phyloP scores from a whole-genome alignment of 2,888 invertebrate genomes.

The Parelbella ahira region DNA sequence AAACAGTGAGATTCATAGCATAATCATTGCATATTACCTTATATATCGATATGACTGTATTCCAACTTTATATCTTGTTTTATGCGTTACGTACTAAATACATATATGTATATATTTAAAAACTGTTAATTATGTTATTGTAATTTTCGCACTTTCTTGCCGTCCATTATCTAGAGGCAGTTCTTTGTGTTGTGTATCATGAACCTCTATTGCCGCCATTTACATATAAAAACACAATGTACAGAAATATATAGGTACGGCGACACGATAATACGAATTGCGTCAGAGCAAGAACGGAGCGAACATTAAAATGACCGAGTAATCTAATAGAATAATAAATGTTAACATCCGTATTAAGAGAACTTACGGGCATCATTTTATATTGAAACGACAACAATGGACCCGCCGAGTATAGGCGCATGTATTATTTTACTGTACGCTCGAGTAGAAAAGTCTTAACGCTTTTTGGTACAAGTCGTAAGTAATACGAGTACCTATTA shows the following conservation, averaged over 20 bases:
- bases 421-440: constrained; percentile 67
- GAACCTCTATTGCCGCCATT: neutral
- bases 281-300: constrained; percentile 26
- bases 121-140: too few relatives aligned
- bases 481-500: too few relatives aligned
- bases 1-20: constrained; percentile 3
- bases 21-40: too few relatives aligned
- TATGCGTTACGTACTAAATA: too few relatives aligned
- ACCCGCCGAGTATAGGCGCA: constrained; percentile 55
- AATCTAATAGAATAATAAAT: constrained; percentile 74
- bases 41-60: too few relatives aligned
- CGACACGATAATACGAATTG: constrained; percentile 14
- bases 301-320: constrained; percentile 43
- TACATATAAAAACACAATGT: neutral
- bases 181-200: too few relatives aligned
- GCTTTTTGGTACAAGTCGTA: too few relatives aligned
- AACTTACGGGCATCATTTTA: constrained; percentile 64
- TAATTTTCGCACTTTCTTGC: too few relatives aligned
- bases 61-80: too few relatives aligned
- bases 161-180: too few relatives aligned
- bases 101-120: too few relatives aligned
- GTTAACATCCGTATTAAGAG: constrained; percentile 75
- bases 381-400: constrained; percentile 65
- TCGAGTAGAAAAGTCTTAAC: constrained; percentile 51
- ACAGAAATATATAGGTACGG: too few relatives aligned